phyloP scores from a whole-genome alignment of 2,113 vertebrate species.

The Sorex araneus region DNA sequence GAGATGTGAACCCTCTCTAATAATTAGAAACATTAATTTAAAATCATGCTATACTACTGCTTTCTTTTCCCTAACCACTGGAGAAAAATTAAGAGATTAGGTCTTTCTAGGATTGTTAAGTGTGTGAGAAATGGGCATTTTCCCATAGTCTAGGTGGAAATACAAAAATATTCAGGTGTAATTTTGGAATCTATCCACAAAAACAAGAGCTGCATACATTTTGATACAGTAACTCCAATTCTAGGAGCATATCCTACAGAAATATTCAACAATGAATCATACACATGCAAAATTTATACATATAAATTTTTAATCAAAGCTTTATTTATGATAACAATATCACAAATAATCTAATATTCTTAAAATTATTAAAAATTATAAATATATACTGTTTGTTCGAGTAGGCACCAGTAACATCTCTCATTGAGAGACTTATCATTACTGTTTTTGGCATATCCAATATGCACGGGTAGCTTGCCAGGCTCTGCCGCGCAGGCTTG shows the following conservation, averaged over 20 bases:
- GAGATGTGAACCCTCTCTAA: neutral
- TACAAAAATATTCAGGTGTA: neutral
- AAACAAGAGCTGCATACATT: neutral
- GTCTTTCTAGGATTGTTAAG: neutral
- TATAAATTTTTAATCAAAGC: constrained; percentile 16
- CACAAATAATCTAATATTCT: neutral
- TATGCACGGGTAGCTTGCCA: no score
- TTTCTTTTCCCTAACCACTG: neutral
- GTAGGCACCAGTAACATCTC: no score
- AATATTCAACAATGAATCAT: neutral
- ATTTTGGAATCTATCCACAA: neutral
- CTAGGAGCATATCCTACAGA: neutral
- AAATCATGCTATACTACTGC: neutral
- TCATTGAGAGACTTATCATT: no score
- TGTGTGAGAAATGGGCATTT: neutral
- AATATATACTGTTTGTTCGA: no score
- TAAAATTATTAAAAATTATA: constrained; percentile 12
- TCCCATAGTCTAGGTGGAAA: neutral
- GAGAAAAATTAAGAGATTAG: neutral
- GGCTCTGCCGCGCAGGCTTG: no score
- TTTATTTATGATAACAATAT: constrained; percentile 21
- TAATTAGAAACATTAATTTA: neutral
- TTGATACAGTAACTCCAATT: neutral
- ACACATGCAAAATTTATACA: neutral
- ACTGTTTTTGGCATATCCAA: no score